Evolutionary conservation across 2,113 vertebrate species (phyloP).

Genomic region (Malurus melanocephalus): DNA sequence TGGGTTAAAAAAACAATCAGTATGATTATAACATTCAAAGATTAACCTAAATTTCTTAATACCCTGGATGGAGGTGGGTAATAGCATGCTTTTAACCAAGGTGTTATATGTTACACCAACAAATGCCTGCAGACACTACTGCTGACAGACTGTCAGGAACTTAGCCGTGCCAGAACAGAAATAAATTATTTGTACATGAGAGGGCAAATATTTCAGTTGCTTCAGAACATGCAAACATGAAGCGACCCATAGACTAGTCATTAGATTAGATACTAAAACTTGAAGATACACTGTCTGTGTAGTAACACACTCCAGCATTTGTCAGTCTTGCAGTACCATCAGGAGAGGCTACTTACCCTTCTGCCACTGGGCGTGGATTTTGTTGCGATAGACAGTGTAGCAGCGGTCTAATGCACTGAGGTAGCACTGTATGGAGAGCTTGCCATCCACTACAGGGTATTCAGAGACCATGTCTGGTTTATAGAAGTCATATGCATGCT

Average conservation of each 20-base stretch:
- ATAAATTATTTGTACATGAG: background rate
- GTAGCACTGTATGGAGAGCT: conserved; percentile 95
- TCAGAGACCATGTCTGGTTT: conserved; percentile 96
- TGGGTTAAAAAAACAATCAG: background rate
- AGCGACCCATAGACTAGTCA: background rate
- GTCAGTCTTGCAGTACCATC: background rate
- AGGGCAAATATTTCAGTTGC: background rate
- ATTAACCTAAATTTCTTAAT: background rate
- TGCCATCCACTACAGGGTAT: conserved; percentile 94
- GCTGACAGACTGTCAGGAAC: background rate
- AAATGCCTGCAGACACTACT: background rate
- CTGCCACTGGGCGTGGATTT: conserved; percentile 90
- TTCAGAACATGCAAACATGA: background rate
- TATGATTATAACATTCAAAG: background rate
- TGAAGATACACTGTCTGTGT: background rate
- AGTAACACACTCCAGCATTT: background rate
- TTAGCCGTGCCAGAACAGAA: background rate
- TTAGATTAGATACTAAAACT: background rate
- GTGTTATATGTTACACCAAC: accelerated
- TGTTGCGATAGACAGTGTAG: conserved; percentile 91
- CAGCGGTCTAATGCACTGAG: conserved; percentile 93
- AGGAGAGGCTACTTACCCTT: conserved; percentile 76
- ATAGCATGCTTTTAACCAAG: background rate
- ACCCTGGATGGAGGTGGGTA: background rate
- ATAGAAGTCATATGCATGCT: conserved; percentile 96